phyloP scores from a whole-genome alignment of 2,113 vertebrate genomes.

The Centrocercus urophasianus region DNA sequence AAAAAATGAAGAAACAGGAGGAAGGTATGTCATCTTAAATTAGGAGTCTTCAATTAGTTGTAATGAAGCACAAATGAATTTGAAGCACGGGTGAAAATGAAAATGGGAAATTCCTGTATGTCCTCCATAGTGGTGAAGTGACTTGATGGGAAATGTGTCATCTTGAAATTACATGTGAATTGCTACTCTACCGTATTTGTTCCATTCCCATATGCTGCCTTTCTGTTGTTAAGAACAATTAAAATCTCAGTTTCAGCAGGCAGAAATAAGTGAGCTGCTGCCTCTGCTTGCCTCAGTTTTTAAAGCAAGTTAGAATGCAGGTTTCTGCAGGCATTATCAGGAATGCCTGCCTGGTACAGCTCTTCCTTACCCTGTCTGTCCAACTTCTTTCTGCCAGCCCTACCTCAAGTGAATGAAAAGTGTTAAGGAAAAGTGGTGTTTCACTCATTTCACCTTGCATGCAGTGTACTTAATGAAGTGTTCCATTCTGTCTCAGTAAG shows the following conservation, averaged over 20 bases:
- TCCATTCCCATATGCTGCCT: not conserved
- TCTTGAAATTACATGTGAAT: not conserved
- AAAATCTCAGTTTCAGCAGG: not conserved
- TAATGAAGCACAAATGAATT: not conserved
- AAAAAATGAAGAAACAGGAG: conserved; percentile 83
- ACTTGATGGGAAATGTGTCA: not conserved
- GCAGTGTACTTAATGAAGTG: not conserved
- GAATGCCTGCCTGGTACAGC: not conserved
- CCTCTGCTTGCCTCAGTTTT: not conserved
- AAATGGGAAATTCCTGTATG: not conserved
- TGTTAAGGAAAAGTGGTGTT: not conserved
- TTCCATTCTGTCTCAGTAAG: not conserved
- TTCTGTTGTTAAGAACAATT: not conserved
- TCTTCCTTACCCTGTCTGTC: not conserved
- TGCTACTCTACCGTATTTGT: not conserved
- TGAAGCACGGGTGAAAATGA: not conserved
- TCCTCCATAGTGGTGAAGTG: not conserved
- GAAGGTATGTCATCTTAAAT: conserved; percentile 80
- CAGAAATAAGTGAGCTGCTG: not conserved
- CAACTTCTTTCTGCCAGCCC: not conserved
- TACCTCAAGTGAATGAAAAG: not conserved
- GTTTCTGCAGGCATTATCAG: not conserved
- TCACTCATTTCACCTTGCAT: not conserved
- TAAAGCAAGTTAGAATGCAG: not conserved
- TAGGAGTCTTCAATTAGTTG: not conserved